These are phyloP conservation scores for Drosophila athabasca DNA, from an alignment of 1,140 invertebrate species.

Conservation along the genomic window DNA sequence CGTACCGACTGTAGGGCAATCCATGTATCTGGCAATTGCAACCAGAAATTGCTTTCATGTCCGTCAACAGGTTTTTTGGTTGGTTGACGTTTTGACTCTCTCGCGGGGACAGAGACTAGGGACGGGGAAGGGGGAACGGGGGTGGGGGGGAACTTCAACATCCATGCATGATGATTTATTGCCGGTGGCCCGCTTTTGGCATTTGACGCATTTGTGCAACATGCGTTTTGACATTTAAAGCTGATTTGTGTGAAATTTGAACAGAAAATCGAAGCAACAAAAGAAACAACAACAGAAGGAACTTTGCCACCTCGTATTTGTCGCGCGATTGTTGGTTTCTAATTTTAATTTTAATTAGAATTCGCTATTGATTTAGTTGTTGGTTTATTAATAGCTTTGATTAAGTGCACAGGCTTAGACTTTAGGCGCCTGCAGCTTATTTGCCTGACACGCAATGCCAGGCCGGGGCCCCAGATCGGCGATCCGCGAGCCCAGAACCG, in stretches of 20 bases:
- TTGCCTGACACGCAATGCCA: constrained; percentile 68
- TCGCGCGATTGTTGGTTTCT: constrained; percentile 19
- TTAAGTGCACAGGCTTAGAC: constrained; percentile 37
- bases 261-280: constrained; percentile 17
- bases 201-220: constrained; percentile 82
- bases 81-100: constrained; percentile 26
- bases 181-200: constrained; percentile 66
- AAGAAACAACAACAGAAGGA: constrained; percentile 24
- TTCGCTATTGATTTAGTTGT: constrained; percentile 58
- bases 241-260: constrained; percentile 80
- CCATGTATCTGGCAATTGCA: constrained; percentile 28
- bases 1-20: constrained; percentile 20
- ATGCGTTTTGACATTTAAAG: constrained; percentile 81
- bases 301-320: constrained; percentile 28
- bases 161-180: constrained; percentile 72
- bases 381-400: constrained; percentile 75
- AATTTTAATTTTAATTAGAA: constrained; percentile 48
- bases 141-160: constrained; percentile 3
- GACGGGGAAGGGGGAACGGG: background rate
- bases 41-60: constrained; percentile 53
- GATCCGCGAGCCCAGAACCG: constrained; percentile 5
- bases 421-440: constrained; percentile 62
- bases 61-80: constrained; percentile 51
- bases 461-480: constrained; percentile 33
- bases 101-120: background rate